These are phyloP conservation scores for Glossosoma conforme DNA, from an alignment of 1,140 invertebrate species.

Conservation along the genomic window DNA sequence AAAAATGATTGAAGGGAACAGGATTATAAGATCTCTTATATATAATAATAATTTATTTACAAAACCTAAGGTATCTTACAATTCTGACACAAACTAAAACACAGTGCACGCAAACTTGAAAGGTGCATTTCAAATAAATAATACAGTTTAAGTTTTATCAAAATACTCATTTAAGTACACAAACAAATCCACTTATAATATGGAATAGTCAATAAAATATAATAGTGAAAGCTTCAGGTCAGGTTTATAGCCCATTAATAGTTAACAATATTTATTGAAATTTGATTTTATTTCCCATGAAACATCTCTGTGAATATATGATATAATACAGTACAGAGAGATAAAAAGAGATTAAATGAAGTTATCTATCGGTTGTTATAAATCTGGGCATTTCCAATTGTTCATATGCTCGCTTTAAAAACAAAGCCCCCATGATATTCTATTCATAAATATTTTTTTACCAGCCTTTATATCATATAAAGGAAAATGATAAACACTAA, in stretches of 20 bases:
- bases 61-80: constrained; percentile 12
- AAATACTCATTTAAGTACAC: background rate
- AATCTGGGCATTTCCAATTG: too few species aligned
- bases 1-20: background rate
- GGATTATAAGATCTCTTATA: constrained; percentile 6
- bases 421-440: too few species aligned
- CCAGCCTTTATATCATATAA: too few species aligned
- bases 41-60: constrained; percentile 1
- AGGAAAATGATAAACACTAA: too few species aligned
- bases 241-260: background rate
- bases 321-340: too few species aligned
- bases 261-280: background rate
- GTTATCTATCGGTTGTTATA: too few species aligned
- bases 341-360: too few species aligned
- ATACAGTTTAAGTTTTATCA: background rate
- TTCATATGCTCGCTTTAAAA: too few species aligned
- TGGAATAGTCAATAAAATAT: background rate
- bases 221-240: background rate
- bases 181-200: background rate
- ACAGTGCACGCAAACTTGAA: background rate
- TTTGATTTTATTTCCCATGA: background rate
- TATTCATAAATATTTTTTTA: too few species aligned
- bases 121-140: background rate
- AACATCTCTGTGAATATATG: constrained; percentile 2
- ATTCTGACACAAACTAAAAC: constrained; percentile 3